These are phyloP conservation scores for Tolypeutes matacus DNA, from an alignment of 2,797 vertebrate genomes.

Conservation along the genomic window DNA sequence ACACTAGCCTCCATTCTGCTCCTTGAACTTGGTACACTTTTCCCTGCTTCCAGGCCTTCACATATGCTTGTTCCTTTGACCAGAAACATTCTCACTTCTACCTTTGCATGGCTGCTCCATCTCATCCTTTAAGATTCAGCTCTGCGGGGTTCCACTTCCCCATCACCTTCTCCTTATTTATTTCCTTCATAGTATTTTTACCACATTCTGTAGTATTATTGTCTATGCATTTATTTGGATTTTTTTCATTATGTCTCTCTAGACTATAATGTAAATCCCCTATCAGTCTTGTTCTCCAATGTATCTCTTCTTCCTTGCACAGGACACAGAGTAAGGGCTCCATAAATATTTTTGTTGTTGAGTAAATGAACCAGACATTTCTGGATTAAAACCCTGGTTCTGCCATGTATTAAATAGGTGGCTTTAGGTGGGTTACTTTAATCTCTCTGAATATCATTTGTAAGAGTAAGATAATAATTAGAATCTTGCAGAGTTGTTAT, in stretches of 20 bases:
- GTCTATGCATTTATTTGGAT: neutral
- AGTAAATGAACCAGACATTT: neutral
- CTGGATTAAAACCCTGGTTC: neutral
- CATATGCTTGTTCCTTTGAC: neutral
- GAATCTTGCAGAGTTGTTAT: neutral
- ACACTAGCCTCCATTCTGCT: neutral
- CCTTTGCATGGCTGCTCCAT: neutral
- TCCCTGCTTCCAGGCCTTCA: neutral
- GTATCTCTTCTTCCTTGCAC: neutral
- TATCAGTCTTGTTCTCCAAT: neutral
- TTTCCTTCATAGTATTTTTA: neutral
- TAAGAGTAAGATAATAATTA: neutral
- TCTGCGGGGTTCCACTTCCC: neutral
- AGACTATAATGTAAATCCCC: too few relatives aligned
- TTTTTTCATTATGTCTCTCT: neutral
- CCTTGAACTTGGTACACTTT: too few relatives aligned
- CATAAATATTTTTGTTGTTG: neutral
- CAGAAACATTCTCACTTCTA: rapidly evolving
- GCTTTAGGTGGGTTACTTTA: neutral
- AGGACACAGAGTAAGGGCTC: neutral
- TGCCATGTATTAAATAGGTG: neutral
- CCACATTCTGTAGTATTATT: neutral
- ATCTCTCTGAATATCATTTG: neutral
- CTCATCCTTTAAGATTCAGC: neutral
- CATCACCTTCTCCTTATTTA: neutral